Evolutionary conservation across 1,140 invertebrate genomes (phyloP), one percentile per base, ranked within the genome.

Genomic region (Kradibia gibbosae): DNA sequence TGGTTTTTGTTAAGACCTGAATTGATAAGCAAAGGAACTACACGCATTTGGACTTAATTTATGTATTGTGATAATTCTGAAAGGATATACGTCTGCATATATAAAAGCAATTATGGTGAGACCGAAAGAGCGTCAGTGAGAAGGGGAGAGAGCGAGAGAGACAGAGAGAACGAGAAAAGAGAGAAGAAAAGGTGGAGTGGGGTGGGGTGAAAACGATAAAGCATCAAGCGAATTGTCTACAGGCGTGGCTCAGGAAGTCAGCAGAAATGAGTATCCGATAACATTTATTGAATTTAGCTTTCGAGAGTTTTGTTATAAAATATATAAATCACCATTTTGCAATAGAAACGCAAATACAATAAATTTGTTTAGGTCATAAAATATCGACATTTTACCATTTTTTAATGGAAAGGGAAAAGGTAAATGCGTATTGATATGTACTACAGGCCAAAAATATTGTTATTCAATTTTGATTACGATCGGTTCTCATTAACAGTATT

Each of bases 241-340:
- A 67, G 4, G 20, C 62, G 25, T 20, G 39, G 36, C 39, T 17
- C 34, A 67, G 62, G 62, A 67, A 67, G 36, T 67, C 5, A 11
- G 39, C 2, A 67, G 20, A 67, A 67, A 67, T 67, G 62, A 67
- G 62, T 67, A n/a, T 7, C 34, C 34, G 62, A 67, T 67, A 67
- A 67, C 15, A 39, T 67, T 67, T 67, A 67, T 39, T 39, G 62
- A 39, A 2, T 20, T 2, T 3, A 4, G 5, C 34, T 67, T 67
- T 39, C 20, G 39, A 67, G 11, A 67, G 20, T 65, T 20, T 22
- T 67, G 25, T 67, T 39, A 8, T 0, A 67, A 67, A 67, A 3
- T 65, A 15, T 8, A 39, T 67, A 39, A 67, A 67, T 36, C 22
- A 28, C n/a, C 0, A 0, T n/a, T n/a, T 1, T 22, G 0, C 20